Evolutionary conservation across 2,797 vertebrate genomes (phyloP), one percentile per base, ranked within the genome.

Genomic region (Synaphobranchus kaupii): DNA sequence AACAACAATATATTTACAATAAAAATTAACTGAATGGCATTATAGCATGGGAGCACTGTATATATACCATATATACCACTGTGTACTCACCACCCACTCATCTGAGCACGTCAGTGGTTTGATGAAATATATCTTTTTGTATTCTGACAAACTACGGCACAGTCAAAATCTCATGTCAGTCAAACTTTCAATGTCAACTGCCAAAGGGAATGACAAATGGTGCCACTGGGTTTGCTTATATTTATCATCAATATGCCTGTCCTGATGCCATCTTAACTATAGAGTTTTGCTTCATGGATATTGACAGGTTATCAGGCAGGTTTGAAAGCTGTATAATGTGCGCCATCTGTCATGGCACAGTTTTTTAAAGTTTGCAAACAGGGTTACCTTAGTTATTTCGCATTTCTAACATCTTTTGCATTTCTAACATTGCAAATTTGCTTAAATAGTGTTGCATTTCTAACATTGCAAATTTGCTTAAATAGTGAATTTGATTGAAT

Each of bases 151-250:
- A 50, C 47, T 66, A 66, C 15, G 12, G 39, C 92, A 89, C 88
- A 73, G 88, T 86, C 91, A 90, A 87, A 93, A 90, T 85, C 87
- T 89, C 90, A 91, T 89, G 82, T 89, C 89, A 89, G 88, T 89
- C 86, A 86, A 86, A 84, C 84, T 89, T 89, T 17, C 17, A 85
- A 90, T 91, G 60, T 91, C 85, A 88, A 88, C 92, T 87, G 88
- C 88, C 89, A 88, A 86, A 63, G 88, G 84, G 92, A 85, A 76
- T 83, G 89, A 86, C 31, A 87, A 92, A 89, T 91, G 88, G 93
- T 91, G 86, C 90, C 90, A 91, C 89, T 86, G n/a, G 31, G 76
- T 86, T 86, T 78, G 76, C 76, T 82, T 22, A 66, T 13, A 63
- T 66, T 66, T 82, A 48, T 50, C 54, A 86, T 28, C 86, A 39